phyloP scores from a whole-genome alignment of 2,113 vertebrate genomes.

The Phocoena phocoena region DNA sequence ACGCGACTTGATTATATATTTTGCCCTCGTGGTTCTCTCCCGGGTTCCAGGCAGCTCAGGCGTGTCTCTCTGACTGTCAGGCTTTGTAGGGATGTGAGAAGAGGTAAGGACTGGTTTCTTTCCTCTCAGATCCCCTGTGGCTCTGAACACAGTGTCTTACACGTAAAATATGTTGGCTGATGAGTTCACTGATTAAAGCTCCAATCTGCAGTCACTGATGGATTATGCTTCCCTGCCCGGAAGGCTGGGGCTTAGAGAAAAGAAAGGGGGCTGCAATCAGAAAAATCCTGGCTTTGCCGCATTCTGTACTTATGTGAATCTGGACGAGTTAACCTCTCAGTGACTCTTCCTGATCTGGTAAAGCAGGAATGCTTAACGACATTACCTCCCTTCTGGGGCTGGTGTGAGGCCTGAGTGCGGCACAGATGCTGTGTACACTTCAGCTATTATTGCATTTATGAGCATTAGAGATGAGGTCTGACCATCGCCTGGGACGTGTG shows the following conservation, averaged over 20 bases:
- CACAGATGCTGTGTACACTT: background rate
- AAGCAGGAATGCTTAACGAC: background rate
- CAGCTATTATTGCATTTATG: background rate
- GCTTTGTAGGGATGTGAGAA: background rate
- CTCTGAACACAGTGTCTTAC: background rate
- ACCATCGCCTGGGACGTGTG: accelerated
- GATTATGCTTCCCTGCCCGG: background rate
- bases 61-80: background rate
- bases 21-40: background rate
- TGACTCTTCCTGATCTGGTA: background rate
- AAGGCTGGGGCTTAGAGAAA: background rate
- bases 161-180: background rate
- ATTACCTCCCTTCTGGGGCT: background rate
- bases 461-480: background rate
- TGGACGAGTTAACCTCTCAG: background rate
- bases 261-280: background rate
- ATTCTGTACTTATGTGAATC: background rate
- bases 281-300: background rate
- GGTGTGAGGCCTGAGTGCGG: background rate
- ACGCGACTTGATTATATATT: background rate
- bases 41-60: background rate
- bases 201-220: background rate
- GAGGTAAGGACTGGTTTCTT: background rate
- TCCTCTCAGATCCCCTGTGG: background rate
- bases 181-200: background rate